A percentile compares a stretch with the other conserved stretches of the same genome.
Conservation (phyloP, 2,113 vertebrate species). For the Regulus satrapa region DNA sequence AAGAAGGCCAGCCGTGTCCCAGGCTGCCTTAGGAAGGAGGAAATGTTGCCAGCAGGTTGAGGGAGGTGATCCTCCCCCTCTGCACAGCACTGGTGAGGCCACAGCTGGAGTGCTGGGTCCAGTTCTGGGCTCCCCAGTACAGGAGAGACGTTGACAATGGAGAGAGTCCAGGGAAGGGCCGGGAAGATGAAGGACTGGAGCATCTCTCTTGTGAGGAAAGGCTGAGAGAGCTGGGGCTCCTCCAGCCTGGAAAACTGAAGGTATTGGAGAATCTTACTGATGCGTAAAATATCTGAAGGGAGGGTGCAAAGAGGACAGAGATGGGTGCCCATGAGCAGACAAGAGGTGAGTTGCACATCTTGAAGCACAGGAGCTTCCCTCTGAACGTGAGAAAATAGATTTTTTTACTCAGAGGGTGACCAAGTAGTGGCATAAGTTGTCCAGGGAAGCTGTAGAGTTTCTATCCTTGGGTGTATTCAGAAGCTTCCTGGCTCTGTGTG, state of each 20-base stretch:
- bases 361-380: neutral
- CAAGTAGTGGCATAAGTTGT: neutral
- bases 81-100: neutral
- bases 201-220: neutral
- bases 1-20: neutral
- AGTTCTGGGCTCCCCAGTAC: neutral
- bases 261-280: neutral
- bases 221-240: neutral
- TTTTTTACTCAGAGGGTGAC: neutral
- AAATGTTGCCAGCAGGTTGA: rapidly evolving
- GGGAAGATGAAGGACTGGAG: neutral
- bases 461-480: neutral
- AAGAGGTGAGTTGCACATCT: neutral
- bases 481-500: neutral
- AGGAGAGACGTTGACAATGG: neutral
- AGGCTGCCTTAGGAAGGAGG: neutral
- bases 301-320: neutral
- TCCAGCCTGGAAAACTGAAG: neutral
- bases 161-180: neutral
- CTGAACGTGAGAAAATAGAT: neutral
- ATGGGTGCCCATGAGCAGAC: neutral
- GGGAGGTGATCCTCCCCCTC: neutral
- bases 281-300: neutral
- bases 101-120: neutral
- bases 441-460: neutral